These are phyloP conservation scores for zebrafish (Danio rerio) DNA, from an alignment of 2,113 vertebrate genomes.

Conservation along the genomic window DNA sequence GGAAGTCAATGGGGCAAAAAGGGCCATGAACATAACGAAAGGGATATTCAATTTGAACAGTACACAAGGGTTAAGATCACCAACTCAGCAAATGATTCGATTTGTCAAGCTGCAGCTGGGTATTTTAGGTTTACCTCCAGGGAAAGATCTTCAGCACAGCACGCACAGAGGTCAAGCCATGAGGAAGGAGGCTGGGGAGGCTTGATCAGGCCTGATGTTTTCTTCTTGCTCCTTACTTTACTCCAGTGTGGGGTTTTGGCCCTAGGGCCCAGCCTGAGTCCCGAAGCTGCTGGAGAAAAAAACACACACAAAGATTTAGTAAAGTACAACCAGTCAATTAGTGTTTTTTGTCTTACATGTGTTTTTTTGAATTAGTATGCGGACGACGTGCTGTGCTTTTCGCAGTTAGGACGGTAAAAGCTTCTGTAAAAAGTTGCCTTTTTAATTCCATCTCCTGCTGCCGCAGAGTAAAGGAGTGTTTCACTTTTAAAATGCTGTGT, in stretches of 20 bases:
- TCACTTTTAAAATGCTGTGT: neutral
- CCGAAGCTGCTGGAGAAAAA: conserved; percentile 4
- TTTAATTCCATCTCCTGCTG: conserved; percentile 1
- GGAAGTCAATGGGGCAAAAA: too few species aligned
- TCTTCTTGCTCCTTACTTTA: neutral
- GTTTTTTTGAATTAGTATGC: neutral
- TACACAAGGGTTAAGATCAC: conserved; percentile 1
- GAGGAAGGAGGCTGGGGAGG: conserved; percentile 56
- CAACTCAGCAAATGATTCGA: conserved; percentile 7
- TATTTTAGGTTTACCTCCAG: conserved; percentile 66
- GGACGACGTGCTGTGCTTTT: neutral
- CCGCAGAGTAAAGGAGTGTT: neutral
- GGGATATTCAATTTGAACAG: too few species aligned
- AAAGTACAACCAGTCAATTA: neutral
- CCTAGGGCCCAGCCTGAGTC: conserved; percentile 2
- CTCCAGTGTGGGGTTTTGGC: conserved; percentile 4
- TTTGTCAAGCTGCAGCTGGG: neutral
- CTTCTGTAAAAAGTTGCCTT: neutral
- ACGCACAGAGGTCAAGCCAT: conserved; percentile 73
- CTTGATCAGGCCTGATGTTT: conserved; percentile 18
- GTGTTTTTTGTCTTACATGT: neutral
- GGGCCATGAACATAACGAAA: too few species aligned
- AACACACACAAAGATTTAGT: neutral
- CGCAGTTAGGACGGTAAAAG: neutral
- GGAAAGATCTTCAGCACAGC: conserved; percentile 72